phyloP scores from a whole-genome alignment of 2,888 invertebrate genomes.

The Parnassius orleans region DNA sequence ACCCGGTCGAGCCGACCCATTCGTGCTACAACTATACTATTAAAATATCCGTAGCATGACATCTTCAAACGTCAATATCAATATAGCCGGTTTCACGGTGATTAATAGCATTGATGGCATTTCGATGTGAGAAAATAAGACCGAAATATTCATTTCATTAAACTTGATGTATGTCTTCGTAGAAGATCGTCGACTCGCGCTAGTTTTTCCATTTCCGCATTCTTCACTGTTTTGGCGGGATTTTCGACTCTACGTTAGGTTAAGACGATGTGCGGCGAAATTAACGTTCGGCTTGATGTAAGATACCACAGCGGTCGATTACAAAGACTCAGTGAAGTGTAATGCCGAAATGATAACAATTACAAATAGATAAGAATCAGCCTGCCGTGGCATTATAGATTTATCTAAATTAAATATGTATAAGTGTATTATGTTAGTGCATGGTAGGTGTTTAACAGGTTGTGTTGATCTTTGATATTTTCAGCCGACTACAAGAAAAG shows the following conservation, averaged over 20 bases:
- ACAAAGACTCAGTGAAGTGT: slow-evolving; percentile 9
- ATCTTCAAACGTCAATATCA: slow-evolving; percentile 1
- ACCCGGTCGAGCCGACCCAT: too few species aligned
- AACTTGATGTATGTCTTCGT: slow-evolving; percentile 23
- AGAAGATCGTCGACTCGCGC: slow-evolving; percentile 7
- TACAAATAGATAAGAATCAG: slow-evolving; percentile 8
- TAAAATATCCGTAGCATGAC: too few species aligned
- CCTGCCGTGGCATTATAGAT: too few species aligned
- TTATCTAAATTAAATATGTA: too few species aligned
- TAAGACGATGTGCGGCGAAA: slow-evolving; percentile 4
- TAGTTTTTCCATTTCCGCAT: slow-evolving; percentile 24
- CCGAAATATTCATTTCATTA: slow-evolving; percentile 12
- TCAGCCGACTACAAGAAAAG: too few species aligned
- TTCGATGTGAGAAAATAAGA: slow-evolving; percentile 15
- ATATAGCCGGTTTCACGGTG: slow-evolving; percentile 5
- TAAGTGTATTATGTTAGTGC: too few species aligned
- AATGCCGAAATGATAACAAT: slow-evolving; percentile 17
- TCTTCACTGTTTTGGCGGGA: slow-evolving; percentile 9
- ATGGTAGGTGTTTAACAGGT: too few species aligned
- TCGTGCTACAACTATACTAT: too few species aligned
- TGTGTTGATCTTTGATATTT: too few species aligned
- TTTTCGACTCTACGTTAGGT: slow-evolving; percentile 12
- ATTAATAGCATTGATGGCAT: slow-evolving; percentile 12
- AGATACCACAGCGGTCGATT: slow-evolving; percentile 21
- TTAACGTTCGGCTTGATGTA: slow-evolving; percentile 12